These are phyloP conservation scores for Hesperia comma DNA, from an alignment of 2,888 invertebrate genomes.

Conservation along the genomic window DNA sequence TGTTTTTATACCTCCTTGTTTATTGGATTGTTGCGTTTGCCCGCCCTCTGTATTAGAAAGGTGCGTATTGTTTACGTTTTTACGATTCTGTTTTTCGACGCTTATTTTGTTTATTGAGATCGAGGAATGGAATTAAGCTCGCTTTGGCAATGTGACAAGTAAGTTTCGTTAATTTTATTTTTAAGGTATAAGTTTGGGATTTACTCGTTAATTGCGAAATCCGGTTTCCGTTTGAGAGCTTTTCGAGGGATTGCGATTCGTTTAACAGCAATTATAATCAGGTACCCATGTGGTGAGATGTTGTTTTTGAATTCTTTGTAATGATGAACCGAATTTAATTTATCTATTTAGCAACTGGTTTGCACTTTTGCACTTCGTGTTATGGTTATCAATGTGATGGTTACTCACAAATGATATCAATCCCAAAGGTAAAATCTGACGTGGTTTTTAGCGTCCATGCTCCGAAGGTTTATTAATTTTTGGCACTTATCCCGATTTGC, in stretches of 20 bases:
- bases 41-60: slow-evolving; percentile 37
- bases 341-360: too few relatives aligned
- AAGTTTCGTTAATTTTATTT: not conserved
- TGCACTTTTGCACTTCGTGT: too few relatives aligned
- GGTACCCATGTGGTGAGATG: too few relatives aligned
- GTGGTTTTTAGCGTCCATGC: too few relatives aligned
- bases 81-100: not conserved
- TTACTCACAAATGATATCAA: too few relatives aligned
- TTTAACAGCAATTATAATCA: too few relatives aligned
- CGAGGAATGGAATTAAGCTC: not conserved
- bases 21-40: slow-evolving; percentile 37
- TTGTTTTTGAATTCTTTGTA: too few relatives aligned
- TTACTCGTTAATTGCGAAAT: not conserved
- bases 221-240: not conserved
- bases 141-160: not conserved
- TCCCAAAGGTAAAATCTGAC: too few relatives aligned
- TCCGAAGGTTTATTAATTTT: too few relatives aligned
- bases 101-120: not conserved
- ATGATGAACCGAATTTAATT: too few relatives aligned
- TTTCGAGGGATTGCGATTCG: not conserved
- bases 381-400: too few relatives aligned
- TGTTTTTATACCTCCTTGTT: slow-evolving; percentile 34
- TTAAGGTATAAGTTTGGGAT: not conserved
- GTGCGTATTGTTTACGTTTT: slow-evolving; percentile 32
- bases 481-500: too few relatives aligned